phyloP scores from a whole-genome alignment of 2,113 vertebrate genomes.

The Cinclus cinclus region DNA sequence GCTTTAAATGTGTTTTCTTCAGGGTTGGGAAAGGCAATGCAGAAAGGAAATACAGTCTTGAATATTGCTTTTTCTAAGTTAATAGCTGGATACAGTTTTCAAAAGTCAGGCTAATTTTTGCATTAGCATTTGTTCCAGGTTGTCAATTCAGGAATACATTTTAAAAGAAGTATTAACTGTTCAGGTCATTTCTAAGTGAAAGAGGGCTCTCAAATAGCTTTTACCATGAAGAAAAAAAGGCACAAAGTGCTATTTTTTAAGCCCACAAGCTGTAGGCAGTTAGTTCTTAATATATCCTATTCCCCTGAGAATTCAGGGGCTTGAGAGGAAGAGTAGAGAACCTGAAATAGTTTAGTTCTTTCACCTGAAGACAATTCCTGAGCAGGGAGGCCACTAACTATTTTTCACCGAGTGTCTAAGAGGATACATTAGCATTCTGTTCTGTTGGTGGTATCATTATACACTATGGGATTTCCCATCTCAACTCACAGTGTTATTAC shows the following conservation, averaged over 20 bases:
- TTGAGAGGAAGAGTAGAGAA: not conserved
- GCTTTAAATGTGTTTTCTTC: not conserved
- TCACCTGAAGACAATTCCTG: not conserved
- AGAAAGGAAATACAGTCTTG: not conserved
- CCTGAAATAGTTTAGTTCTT: not conserved
- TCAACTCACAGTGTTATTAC: not conserved
- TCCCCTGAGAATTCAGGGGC: not conserved
- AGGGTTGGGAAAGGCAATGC: not conserved
- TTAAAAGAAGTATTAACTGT: not conserved
- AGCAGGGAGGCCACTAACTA: not conserved
- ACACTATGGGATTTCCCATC: not conserved
- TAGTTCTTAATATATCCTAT: constrained; percentile 5
- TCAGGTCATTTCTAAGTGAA: constrained; percentile 18
- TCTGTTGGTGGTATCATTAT: not conserved
- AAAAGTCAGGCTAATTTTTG: constrained; percentile 4
- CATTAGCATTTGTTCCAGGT: not conserved
- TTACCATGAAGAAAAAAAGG: not conserved
- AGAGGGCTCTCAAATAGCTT: constrained; percentile 29
- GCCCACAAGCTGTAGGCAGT: constrained; percentile 15
- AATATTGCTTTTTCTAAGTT: not conserved
- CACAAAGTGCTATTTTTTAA: constrained; percentile 2
- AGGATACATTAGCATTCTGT: not conserved
- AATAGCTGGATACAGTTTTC: not conserved
- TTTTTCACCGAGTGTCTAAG: not conserved
- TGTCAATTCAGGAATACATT: not conserved